Evolutionary conservation across 2,888 invertebrate species (phyloP), one percentile per base, ranked within the genome.

Genomic region (Erynnis tages): DNA sequence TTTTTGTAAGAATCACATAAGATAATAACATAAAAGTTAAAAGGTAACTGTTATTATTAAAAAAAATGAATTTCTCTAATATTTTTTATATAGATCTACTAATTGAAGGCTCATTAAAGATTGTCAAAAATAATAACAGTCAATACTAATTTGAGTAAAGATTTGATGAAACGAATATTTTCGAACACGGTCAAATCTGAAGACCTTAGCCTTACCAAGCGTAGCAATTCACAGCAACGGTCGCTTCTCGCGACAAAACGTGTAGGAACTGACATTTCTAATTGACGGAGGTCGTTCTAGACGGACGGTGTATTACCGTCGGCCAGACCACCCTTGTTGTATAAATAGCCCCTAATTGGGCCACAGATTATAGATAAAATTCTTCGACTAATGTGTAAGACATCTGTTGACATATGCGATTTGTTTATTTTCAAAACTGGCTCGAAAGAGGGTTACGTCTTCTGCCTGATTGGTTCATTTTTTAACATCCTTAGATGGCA

Each of bases 311-410:
- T 46, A 35, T 16, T 49, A 50, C 65, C 66, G 62, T 69, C 66
- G 65, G 55, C 57, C 57, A 64, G 84, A 85, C 86, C 84, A 85
- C 86, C 85, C 70, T 69, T 55, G 66, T 63, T 69, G 73, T 74
- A 79, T 74, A 83, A 83, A 85, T 82, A 83, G 73, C 62, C 65
- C 73, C 72, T 85, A 85, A 86, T 86, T 86, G 84, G 77, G 53
- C 68, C 63, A 63, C 54, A 83, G 82, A 82, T 83, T 77, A 77
- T 65, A 79, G 81, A 84, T 82, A 79, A 80, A 76, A 72, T 71
- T 65, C 63, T 57, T 60, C 69, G 59, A 68, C 67, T 73, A 75
- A 74, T 69, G 62, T 64, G 54, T 58, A 65, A 65, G 62, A 63
- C 62, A 65, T 71, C 49, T 61, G 63, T 67, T 74, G 78, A 77